Evolutionary conservation across 2,113 vertebrate species (phyloP).

Genomic region (Hirundichthys speculiger): DNA sequence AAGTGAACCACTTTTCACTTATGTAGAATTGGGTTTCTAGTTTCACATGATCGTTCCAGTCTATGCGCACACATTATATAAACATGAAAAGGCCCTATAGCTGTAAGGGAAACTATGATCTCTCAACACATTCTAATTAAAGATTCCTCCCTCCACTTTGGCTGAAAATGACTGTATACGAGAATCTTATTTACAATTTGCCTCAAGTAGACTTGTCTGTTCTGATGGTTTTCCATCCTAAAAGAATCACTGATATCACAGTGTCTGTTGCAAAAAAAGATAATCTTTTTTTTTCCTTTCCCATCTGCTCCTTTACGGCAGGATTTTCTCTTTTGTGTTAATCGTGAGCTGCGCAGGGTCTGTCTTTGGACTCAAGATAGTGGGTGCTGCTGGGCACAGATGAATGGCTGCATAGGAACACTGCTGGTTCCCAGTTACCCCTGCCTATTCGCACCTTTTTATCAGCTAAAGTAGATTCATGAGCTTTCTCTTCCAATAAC

Average conservation of each 20-base stretch:
- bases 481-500: conserved; percentile 38
- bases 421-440: conserved; percentile 31
- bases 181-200: conserved; percentile 56
- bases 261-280: conserved; percentile 25
- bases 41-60: conserved; percentile 70
- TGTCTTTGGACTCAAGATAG: conserved; percentile 20
- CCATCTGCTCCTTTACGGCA: conserved; percentile 20
- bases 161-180: conserved; percentile 55
- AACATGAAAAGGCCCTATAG: conserved; percentile 70
- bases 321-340: conserved; percentile 58
- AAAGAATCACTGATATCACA: conserved; percentile 58
- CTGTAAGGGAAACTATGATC: conserved; percentile 72
- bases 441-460: conserved; percentile 34
- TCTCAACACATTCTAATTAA: conserved; percentile 77
- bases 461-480: conserved; percentile 60
- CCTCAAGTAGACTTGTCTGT: conserved; percentile 28
- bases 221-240: conserved; percentile 44
- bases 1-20: conserved; percentile 42
- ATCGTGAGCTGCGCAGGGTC: conserved; percentile 29
- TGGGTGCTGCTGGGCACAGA: conserved; percentile 34
- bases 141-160: conserved; percentile 54
- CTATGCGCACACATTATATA: conserved; percentile 74
- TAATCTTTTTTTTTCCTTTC: conserved; percentile 37
- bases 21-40: conserved; percentile 53
- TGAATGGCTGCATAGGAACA: conserved; percentile 55